Evolutionary conservation across 2,797 vertebrate species (phyloP).

Genomic region (Philypnodon macrostomus): DNA sequence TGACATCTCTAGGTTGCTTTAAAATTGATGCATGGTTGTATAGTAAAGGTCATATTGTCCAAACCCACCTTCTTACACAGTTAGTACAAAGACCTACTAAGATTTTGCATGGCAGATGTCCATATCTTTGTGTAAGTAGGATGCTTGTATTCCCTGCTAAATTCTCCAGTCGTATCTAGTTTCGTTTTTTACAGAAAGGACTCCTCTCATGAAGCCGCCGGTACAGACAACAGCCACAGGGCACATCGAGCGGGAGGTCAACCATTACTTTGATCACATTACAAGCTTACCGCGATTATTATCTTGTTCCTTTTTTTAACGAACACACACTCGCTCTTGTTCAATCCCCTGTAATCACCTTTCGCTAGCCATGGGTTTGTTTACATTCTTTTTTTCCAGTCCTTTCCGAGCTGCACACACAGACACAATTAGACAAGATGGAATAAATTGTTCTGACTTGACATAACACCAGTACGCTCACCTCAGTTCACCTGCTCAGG

Average conservation of each 20-base stretch:
- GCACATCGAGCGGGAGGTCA: constrained; percentile 44
- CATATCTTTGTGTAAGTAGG: no score
- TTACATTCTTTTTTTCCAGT: constrained; percentile 3
- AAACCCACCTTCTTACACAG: no score
- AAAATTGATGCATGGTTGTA: no score
- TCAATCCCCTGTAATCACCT: constrained; percentile 17
- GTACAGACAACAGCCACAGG: constrained; percentile 37
- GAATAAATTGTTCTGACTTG: constrained; percentile 28
- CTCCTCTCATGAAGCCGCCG: no score
- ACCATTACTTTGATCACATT: constrained; percentile 52
- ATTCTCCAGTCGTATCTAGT: constrained; percentile 24
- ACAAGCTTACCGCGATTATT: constrained; percentile 40
- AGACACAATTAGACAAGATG: constrained; percentile 19
- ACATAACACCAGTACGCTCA: constrained; percentile 25
- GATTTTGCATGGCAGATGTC: no score
- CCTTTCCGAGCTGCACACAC: neutral
- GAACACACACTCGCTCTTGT: constrained; percentile 8
- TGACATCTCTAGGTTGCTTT: no score
- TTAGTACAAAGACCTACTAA: no score
- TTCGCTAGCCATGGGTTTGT: constrained; percentile 9
- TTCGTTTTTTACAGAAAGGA: constrained; percentile 32
- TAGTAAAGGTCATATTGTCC: no score
- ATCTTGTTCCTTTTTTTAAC: constrained; percentile 11
- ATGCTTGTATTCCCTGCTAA: constrained; percentile 2
- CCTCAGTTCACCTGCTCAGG: constrained; percentile 51